Evolutionary conservation across 2,113 vertebrate species (phyloP).

Genomic region (Nycticorax nycticorax): DNA sequence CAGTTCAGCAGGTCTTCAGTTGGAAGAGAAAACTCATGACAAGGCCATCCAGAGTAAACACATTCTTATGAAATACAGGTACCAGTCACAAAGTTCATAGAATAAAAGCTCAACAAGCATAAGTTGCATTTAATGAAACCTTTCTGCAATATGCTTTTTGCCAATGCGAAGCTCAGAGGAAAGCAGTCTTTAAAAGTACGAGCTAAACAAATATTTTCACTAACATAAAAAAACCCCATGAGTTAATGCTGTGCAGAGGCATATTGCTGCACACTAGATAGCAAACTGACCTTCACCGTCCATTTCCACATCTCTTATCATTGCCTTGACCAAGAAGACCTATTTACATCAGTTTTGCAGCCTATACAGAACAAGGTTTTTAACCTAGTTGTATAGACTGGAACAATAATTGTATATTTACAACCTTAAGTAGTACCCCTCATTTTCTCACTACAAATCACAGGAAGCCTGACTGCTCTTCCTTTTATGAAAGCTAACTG

Average conservation of each 20-base stretch:
- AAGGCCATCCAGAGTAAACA: neutral
- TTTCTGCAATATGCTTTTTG: neutral
- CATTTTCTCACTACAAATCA: neutral
- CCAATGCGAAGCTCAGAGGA: neutral
- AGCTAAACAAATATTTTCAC: neutral
- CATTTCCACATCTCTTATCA: neutral
- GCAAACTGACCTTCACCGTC: neutral
- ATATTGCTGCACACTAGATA: neutral
- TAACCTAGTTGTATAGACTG: neutral
- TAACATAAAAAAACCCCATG: neutral
- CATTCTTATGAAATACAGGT: neutral
- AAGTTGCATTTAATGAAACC: neutral
- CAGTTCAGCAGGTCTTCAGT: neutral
- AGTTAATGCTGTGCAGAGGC: neutral
- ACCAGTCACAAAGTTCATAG: neutral
- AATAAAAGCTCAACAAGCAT: neutral
- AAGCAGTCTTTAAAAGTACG: neutral
- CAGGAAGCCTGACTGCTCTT: neutral
- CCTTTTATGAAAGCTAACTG: neutral
- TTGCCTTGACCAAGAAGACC: accelerated
- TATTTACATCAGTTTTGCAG: neutral
- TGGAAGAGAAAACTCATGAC: neutral
- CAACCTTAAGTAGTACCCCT: neutral
- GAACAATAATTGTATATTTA: neutral
- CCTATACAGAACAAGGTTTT: accelerated